A percentile compares a stretch with the other conserved stretches of the same genome.
phyloP scores from a whole-genome alignment of 1,140 invertebrate genomes.

The Ridgeia piscesae region DNA sequence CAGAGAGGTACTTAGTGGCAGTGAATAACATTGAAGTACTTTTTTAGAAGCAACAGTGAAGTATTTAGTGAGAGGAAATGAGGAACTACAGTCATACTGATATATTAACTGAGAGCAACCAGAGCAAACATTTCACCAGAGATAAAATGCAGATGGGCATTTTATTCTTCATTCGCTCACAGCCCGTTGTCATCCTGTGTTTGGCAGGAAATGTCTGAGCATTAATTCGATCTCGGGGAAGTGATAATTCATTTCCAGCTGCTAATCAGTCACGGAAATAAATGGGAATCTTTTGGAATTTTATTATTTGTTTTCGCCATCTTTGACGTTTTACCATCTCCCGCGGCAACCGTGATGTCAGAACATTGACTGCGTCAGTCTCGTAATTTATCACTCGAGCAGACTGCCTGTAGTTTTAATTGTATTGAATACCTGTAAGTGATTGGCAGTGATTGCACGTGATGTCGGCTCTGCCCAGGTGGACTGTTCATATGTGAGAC shows the following conservation, averaged over 20 bases:
- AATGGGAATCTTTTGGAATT: slow-evolving; percentile 1
- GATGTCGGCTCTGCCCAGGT: background rate
- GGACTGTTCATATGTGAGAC: background rate
- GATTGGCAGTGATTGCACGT: background rate
- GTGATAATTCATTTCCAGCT: background rate
- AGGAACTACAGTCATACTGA: background rate
- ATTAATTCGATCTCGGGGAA: background rate
- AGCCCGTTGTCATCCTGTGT: background rate
- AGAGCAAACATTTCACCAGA: background rate
- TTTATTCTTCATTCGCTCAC: background rate
- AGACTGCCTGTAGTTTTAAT: slow-evolving; percentile 1
- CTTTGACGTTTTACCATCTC: background rate
- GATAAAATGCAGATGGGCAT: background rate
- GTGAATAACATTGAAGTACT: background rate
- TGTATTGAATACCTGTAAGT: background rate
- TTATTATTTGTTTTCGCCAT: background rate
- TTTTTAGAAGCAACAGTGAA: background rate
- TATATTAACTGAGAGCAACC: background rate
- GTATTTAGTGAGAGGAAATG: background rate
- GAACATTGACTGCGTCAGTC: background rate
- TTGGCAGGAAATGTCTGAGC: background rate
- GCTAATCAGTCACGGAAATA: background rate
- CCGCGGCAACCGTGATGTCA: background rate
- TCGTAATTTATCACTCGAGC: background rate
- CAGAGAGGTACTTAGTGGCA: background rate